Evolutionary conservation across 1,140 invertebrate species (phyloP).

Genomic region (Gryllus bimaculatus): DNA sequence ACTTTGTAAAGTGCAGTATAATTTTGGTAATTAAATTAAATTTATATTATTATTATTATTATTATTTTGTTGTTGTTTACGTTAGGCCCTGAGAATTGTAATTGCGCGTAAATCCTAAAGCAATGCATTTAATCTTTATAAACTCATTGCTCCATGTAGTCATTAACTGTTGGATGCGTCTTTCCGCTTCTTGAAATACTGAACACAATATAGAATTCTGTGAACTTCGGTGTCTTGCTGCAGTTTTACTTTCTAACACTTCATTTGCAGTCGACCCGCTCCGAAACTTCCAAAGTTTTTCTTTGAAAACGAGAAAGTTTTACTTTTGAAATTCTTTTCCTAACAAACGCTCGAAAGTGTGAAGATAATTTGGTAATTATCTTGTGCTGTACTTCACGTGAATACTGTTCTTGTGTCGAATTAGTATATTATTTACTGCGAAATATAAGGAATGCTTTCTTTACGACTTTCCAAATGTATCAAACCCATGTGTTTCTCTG

Average conservation of each 20-base stretch:
- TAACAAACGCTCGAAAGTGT: not conserved
- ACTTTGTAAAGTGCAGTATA: too few species aligned
- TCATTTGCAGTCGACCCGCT: not conserved
- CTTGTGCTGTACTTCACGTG: not conserved
- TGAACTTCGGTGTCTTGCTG: not conserved
- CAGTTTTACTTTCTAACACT: not conserved
- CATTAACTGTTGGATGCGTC: not conserved
- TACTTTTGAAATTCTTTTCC: not conserved
- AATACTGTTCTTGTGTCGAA: not conserved
- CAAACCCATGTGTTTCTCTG: too few species aligned
- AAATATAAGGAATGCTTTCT: not conserved
- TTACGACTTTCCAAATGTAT: not conserved
- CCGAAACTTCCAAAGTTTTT: not conserved
- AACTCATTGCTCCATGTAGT: too few species aligned
- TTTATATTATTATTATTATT: too few species aligned
- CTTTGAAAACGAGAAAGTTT: not conserved
- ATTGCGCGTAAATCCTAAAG: too few species aligned
- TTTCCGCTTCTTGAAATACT: not conserved
- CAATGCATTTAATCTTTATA: too few species aligned
- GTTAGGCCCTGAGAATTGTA: too few species aligned
- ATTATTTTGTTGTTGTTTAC: too few species aligned
- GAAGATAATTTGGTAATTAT: constrained; percentile 6
- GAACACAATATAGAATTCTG: not conserved
- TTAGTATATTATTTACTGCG: not conserved
- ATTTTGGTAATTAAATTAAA: too few species aligned